Base-by-base conservation (phyloP, 2,888 invertebrate species). In the Epistrophe grossulariae region DNA sequence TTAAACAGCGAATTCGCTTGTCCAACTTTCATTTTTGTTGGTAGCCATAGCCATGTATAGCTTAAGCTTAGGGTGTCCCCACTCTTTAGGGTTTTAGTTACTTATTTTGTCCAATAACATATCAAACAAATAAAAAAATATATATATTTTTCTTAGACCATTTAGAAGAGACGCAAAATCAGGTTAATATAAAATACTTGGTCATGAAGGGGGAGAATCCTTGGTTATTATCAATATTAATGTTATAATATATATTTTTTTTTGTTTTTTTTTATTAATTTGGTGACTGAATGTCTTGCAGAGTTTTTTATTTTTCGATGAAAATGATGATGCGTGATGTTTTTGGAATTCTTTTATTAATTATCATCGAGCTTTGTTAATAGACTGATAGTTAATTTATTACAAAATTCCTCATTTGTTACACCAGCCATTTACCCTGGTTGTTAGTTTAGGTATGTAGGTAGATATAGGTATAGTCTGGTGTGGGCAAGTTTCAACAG, bases 211-310 rank as follows among this genome's bases (percentile, higher is more conserved):
- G 60, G 64, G 38, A 66, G 24, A 64, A 68, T 81, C 78, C 81
- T 81, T 78, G 81, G 59, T 43, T 62, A 13, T 59, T 24, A 43
- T 31, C 17, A 35, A 9, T 59, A 35, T 40, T 15, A 19, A 13
- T 59, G 11, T n/a, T 38, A 24, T 13, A 6, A 24, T 38, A 60
- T 68, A 2, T 81, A 68, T 72, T 24, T 81, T 77, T 73, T 52
- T 10, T 52, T 52, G n/a, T 24, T 24, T 52, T 4, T 24, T 52
- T 24, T 52, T 15, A 55, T 55, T 55, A 31, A 15, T 55, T 70
- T 87, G 87, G 87, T 87, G 83, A 83, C 83, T 66, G 79, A 74
- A 73, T 82, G 85, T 85, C 85, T 85, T 85, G 64, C 50, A 40
- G 55, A 55, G 59, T 66, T 50, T 71, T 31, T n/a, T n/a, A n/a